A percentile compares a stretch with the other conserved stretches of the same genome.
phyloP scores from a whole-genome alignment of 2,113 vertebrate species.

The Anas platyrhynchos region DNA sequence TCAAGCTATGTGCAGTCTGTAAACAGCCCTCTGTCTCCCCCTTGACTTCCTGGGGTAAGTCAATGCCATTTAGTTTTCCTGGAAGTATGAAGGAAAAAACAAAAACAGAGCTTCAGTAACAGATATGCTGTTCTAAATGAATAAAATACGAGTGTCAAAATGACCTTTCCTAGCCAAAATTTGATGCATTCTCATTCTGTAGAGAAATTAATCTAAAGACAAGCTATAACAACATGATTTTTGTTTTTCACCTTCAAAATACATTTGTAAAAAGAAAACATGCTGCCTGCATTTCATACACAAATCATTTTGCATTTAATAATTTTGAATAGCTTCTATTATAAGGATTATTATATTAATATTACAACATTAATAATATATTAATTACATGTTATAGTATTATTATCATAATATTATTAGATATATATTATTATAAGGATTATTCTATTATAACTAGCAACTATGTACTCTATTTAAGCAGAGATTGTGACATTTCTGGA shows the following conservation, averaged over 20 bases:
- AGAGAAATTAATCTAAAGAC: background rate
- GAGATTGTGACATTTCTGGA: background rate
- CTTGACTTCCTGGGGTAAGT: constrained; percentile 1
- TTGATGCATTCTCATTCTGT: fast-evolving
- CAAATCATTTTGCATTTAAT: background rate
- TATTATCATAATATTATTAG: too few relatives aligned
- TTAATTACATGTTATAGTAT: too few relatives aligned
- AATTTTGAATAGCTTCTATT: background rate
- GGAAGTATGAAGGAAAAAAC: fast-evolving
- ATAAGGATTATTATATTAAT: too few relatives aligned
- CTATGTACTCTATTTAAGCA: background rate
- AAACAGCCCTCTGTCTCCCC: background rate
- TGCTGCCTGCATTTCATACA: background rate
- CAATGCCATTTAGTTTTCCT: constrained; percentile 55
- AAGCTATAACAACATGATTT: background rate
- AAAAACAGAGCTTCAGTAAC: background rate
- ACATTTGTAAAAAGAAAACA: background rate
- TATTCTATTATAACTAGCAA: background rate
- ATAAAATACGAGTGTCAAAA: background rate
- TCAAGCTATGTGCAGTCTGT: background rate
- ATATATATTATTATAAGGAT: too few relatives aligned
- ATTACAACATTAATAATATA: too few relatives aligned
- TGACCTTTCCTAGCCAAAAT: background rate
- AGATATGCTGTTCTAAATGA: background rate
- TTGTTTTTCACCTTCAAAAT: background rate